These are phyloP conservation scores for Catonia carolina DNA, from an alignment of 2,888 invertebrate species.

Conservation along the genomic window DNA sequence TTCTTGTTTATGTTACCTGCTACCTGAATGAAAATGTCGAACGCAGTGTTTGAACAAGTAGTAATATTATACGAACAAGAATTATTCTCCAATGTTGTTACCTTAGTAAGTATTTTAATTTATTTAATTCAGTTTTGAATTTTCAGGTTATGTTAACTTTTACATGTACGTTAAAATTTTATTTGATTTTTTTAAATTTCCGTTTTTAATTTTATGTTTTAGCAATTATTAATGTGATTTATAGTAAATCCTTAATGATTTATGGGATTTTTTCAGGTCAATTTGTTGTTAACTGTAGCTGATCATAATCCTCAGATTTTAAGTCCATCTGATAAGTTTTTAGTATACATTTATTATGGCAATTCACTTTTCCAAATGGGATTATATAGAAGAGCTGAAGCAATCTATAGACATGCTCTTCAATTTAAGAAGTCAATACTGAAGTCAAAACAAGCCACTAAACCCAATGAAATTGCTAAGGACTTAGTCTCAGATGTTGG, in stretches of 20 bases:
- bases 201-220: too few relatives aligned
- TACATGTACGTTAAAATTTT: neutral
- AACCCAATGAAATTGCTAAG: slow-evolving; percentile 41
- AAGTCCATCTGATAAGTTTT: slow-evolving; percentile 56
- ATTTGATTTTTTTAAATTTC: too few relatives aligned
- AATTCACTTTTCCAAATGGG: slow-evolving; percentile 60
- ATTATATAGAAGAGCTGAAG: slow-evolving; percentile 62
- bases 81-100: slow-evolving; percentile 63
- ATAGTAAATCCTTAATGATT: too few relatives aligned
- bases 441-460: slow-evolving; percentile 47
- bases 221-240: too few relatives aligned
- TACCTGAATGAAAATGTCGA: slow-evolving; percentile 52
- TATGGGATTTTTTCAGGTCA: slow-evolving; percentile 61
- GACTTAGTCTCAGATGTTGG: slow-evolving; percentile 51
- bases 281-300: slow-evolving; percentile 55
- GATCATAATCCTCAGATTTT: slow-evolving; percentile 59
- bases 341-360: slow-evolving; percentile 60
- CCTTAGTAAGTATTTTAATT: slow-evolving; percentile 58
- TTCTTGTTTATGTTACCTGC: too few relatives aligned
- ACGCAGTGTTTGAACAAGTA: slow-evolving; percentile 55
- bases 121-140: too few relatives aligned
- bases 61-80: slow-evolving; percentile 62
- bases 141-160: neutral
- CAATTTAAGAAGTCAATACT: slow-evolving; percentile 57
- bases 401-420: slow-evolving; percentile 56